Base-by-base conservation (phyloP, 2,888 invertebrate genomes). In the Ellobium chinense region DNA sequence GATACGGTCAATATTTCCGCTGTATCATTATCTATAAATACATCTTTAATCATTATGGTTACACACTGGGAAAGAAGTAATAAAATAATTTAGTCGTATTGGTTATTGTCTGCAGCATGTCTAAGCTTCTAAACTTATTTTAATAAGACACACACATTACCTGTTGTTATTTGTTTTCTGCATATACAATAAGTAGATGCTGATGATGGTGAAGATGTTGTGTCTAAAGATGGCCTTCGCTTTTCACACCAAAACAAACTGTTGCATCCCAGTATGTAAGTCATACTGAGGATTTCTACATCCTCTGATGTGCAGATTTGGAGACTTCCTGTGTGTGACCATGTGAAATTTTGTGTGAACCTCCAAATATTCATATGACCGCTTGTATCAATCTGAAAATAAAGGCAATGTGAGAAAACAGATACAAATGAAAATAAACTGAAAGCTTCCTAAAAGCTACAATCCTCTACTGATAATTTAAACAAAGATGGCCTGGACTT, bases 161-260 rank as follows among this genome's bases (percentile, higher is more conserved):
- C 65, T 65, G 36, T n/a, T 36, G 56, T 46, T 21, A 72, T 24
- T 29, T 54, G 36, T 37, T 34, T 54, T 36, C 56, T 78, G 37
- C 78, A 78, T 34, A 78, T 68, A 60, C 58, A 77, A 56, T 68
- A 76, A 29, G 66, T 54, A 14, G 66, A 56, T 36, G 36, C 21
- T 58, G 36, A 14, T 27, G 34, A 14, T 21, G 46, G 29, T 0
- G 39, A 27, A 5, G 29, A n/a, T 21, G 36, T 2, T 54, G 72
- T 34, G 3, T 24, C 46, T 18, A 66, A 68, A 27, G 36, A 27
- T 31, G 56, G 21, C 14, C n/a, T 36, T 14, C 63, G 65, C 72
- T 72, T 80, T 69, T 89, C 87, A 87, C 88, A 88, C 89, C 89
- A 89, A 82, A 87, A 86, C 0, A 89, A 36, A 14, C 85, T 70